These are phyloP conservation scores for Coregonus sp. DNA, from an alignment of 2,797 vertebrate species.

Conservation along the genomic window DNA sequence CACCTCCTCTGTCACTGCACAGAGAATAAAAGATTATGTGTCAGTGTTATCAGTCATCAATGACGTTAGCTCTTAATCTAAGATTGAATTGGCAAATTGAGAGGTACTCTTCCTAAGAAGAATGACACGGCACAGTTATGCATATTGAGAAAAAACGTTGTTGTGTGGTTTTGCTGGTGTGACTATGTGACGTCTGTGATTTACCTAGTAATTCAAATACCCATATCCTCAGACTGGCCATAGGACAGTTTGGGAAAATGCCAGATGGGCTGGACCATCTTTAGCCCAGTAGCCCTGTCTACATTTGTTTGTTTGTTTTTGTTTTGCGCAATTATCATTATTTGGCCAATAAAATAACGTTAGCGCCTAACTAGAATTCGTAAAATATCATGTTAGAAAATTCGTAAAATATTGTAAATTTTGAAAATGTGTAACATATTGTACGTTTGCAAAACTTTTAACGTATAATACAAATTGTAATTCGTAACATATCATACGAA, in stretches of 20 bases:
- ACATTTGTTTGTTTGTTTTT: neutral
- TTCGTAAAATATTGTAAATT: too few relatives aligned
- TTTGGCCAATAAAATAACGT: neutral
- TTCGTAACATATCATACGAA: too few relatives aligned
- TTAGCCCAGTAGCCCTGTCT: neutral
- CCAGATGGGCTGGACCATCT: neutral
- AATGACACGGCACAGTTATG: too few relatives aligned
- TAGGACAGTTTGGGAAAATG: neutral
- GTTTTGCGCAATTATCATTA: neutral
- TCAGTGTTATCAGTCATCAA: neutral
- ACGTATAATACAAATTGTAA: too few relatives aligned
- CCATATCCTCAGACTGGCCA: neutral
- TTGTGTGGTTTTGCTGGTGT: too few relatives aligned
- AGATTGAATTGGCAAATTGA: neutral
- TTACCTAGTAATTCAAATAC: neutral
- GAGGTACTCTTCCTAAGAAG: too few relatives aligned
- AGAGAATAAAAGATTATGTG: neutral
- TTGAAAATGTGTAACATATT: too few relatives aligned
- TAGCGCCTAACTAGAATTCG: too few relatives aligned
- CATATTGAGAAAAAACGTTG: too few relatives aligned
- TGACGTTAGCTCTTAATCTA: neutral
- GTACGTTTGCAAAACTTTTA: too few relatives aligned
- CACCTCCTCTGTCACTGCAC: conserved; percentile 6
- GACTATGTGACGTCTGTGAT: too few relatives aligned
- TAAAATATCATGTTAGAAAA: too few relatives aligned